Base-by-base conservation (phyloP, 2,113 vertebrate species). In the Aegithalos caudatus region DNA sequence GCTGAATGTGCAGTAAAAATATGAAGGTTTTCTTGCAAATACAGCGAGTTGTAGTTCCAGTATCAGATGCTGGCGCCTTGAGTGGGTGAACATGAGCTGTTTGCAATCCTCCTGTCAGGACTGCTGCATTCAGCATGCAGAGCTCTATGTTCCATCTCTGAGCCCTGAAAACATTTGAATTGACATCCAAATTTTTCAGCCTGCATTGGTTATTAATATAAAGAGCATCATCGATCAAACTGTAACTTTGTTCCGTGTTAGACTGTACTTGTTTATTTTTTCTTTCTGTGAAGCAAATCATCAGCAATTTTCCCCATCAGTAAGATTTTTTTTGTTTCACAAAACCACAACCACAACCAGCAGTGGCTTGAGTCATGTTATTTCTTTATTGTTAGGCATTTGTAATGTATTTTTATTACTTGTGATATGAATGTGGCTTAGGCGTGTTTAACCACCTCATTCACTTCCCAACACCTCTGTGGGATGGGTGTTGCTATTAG, bases 301-400 rank as follows among this genome's bases (percentile, higher is more conserved):
- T 89, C 95, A 93, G 87, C 91, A 95, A 83, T 96, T 96, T 97
- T 93, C 92, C 57, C 92, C 86, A 92, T 90, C 88, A 84, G 80
- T 95, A 81, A 81, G 80, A 82, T 28, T 93, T 96, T 97, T 97
- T 97, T 95, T 96, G 82, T 96, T 93, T 93, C 50, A 28, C 76
- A 91, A 95, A 96, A 92, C 92, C 94, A 84, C 92, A 94, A 96
- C 90, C 95, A 90, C 92, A 95, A 92, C 92, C 94, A 96, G 80
- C 66, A 60, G 90, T 79, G 93, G 90, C 92, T 95, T 94, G 72
- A 90, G 86, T 86, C 72, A 86, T 96, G 88, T 90, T 96, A 80
- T 96, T 96, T 94, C 88, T 96, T 94, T 93, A 95, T 96, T 96
- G 88, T 92, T 84, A 88, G 90, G 94, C 66, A 91, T 96, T 96